phyloP scores from a whole-genome alignment of 2,888 invertebrate genomes.

The Gerris lacustris region DNA sequence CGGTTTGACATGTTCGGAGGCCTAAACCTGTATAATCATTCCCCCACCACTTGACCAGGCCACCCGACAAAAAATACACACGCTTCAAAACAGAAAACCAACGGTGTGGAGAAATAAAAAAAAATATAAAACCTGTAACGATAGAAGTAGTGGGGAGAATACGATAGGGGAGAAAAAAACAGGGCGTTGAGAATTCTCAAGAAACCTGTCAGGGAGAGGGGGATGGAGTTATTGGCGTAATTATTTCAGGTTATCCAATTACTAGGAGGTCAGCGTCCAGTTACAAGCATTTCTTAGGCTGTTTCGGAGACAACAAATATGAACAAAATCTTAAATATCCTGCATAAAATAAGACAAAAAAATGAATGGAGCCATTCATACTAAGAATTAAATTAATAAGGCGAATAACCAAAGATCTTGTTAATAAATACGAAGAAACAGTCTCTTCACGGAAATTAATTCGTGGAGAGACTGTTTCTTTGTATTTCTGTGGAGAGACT shows the following conservation, averaged over 20 bases:
- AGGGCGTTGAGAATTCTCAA: not conserved
- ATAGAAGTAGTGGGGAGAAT: not conserved
- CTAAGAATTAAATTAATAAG: too few relatives aligned
- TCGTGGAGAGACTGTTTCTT: too few relatives aligned
- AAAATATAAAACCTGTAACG: not conserved
- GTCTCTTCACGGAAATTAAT: too few relatives aligned
- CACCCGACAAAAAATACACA: not conserved
- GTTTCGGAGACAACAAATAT: too few relatives aligned
- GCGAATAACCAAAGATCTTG: too few relatives aligned
- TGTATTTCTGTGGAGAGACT: too few relatives aligned
- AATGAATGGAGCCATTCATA: too few relatives aligned
- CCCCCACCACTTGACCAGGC: not conserved
- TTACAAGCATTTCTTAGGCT: too few relatives aligned
- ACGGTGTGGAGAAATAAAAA: not conserved
- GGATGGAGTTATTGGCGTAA: conserved; percentile 1
- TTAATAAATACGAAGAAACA: too few relatives aligned
- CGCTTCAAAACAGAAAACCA: not conserved
- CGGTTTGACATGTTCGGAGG: not conserved
- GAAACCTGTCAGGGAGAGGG: not conserved
- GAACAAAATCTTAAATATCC: too few relatives aligned
- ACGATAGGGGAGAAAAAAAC: not conserved
- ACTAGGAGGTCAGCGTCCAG: too few relatives aligned
- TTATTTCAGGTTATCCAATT: not conserved
- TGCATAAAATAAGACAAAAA: too few relatives aligned
- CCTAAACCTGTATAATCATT: conserved; percentile 1